These are phyloP conservation scores for Ectropis grisescens DNA, from an alignment of 1,140 invertebrate genomes.

Conservation along the genomic window DNA sequence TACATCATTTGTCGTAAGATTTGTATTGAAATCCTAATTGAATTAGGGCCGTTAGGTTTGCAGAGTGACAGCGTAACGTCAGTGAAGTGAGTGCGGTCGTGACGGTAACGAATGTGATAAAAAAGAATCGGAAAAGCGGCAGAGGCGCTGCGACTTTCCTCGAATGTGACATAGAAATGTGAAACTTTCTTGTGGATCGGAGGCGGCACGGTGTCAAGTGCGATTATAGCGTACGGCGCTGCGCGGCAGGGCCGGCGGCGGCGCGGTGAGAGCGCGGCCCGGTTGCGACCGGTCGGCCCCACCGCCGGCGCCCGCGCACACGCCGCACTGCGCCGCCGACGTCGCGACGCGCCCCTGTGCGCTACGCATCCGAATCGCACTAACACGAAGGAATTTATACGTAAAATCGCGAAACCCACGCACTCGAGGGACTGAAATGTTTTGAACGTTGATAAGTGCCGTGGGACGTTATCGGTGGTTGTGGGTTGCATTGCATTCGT, in stretches of 20 bases:
- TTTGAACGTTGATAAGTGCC: conserved; percentile 22
- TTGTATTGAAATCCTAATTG: conserved; percentile 27
- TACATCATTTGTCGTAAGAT: conserved; percentile 3
- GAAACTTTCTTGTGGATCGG: conserved; percentile 60
- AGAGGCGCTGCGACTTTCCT: conserved; percentile 11
- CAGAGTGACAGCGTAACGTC: conserved; percentile 6
- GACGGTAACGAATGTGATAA: too few species aligned
- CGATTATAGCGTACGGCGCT: conserved; percentile 45
- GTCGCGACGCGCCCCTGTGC: conserved; percentile 55
- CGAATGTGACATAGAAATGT: conserved; percentile 46
- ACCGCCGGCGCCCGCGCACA: conserved; percentile 48
- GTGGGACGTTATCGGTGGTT: conserved; percentile 17
- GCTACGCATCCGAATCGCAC: conserved; percentile 22
- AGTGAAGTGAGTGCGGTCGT: too few species aligned
- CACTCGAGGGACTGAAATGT: conserved; percentile 13
- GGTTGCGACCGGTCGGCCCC: conserved; percentile 63
- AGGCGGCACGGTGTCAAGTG: conserved; percentile 60
- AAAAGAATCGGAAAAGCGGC: conserved; percentile 4
- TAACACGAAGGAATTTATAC: conserved; percentile 14
- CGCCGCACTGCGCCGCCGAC: conserved; percentile 53
- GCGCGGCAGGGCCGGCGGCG: conserved; percentile 32
- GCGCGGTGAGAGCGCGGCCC: conserved; percentile 54
- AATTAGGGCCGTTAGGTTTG: conserved; percentile 47
- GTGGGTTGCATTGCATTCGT: conserved; percentile 7
- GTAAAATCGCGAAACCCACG: conserved; percentile 13